Evolutionary conservation across 2,888 invertebrate genomes (phyloP).

Genomic region (Pteria penguin): DNA sequence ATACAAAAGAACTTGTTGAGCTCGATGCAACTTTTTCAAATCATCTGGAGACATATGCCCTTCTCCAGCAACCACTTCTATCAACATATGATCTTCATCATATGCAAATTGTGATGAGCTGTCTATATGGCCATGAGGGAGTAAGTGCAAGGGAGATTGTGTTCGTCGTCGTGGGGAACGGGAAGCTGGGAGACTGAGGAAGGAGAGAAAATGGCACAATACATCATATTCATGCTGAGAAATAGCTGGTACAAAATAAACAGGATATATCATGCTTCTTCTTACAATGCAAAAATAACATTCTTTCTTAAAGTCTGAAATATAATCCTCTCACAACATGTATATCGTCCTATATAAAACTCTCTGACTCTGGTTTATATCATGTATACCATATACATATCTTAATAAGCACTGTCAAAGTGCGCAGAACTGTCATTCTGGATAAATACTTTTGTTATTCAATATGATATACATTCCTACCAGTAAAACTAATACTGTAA

Average conservation of each 20-base stretch:
- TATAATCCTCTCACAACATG: too few species aligned
- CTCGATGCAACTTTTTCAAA: conserved; percentile 72
- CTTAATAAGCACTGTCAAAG: too few species aligned
- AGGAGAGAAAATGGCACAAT: neutral
- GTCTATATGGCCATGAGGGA: conserved; percentile 5
- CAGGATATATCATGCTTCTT: too few species aligned
- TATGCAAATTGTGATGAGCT: conserved; percentile 8
- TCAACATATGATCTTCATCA: conserved; percentile 33
- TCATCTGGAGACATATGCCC: conserved; percentile 66
- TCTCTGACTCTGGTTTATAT: too few species aligned
- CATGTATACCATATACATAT: too few species aligned
- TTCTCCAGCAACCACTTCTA: conserved; percentile 57
- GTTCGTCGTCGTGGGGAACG: conserved; percentile 27
- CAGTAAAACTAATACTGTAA: too few species aligned
- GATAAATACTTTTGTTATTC: too few species aligned
- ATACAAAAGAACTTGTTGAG: conserved; percentile 73
- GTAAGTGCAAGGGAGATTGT: conserved; percentile 50
- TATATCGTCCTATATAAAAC: too few species aligned
- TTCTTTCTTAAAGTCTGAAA: too few species aligned
- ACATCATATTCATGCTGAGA: neutral
- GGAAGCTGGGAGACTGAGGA: conserved; percentile 41
- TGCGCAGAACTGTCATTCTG: too few species aligned
- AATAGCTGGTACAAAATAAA: neutral
- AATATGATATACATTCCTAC: too few species aligned
- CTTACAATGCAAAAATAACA: too few species aligned